Percentiles rank a stretch among this genome's conserved stretches.
phyloP scores from a whole-genome alignment of 2,888 invertebrate genomes.

The Asteroscopus sphinx region DNA sequence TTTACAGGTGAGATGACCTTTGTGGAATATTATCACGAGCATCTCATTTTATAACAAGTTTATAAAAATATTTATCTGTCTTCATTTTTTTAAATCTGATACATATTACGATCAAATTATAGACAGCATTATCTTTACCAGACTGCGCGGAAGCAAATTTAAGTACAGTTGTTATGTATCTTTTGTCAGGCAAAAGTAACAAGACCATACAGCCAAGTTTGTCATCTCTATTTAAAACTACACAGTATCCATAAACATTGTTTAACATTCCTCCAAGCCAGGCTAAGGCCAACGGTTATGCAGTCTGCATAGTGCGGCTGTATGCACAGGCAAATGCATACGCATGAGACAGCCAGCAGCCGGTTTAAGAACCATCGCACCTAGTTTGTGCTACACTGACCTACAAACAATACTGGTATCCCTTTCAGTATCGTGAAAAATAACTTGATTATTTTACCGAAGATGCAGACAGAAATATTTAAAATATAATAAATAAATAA shows the following conservation, averaged over 20 bases:
- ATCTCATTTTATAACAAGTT: not conserved
- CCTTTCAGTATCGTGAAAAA: conserved; percentile 14
- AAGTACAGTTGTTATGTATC: too few relatives aligned
- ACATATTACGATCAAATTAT: too few relatives aligned
- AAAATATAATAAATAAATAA: too few relatives aligned
- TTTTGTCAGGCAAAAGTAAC: not conserved
- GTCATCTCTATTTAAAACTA: not conserved
- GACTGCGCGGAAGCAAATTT: too few relatives aligned
- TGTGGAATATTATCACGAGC: not conserved
- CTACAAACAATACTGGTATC: conserved; percentile 47
- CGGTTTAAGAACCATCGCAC: conserved; percentile 48
- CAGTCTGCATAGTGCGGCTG: conserved; percentile 6
- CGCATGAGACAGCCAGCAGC: conserved; percentile 28
- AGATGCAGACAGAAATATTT: not conserved
- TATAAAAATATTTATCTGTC: too few relatives aligned
- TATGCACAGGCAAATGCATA: conserved; percentile 12
- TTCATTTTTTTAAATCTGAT: too few relatives aligned
- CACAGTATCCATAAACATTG: not conserved
- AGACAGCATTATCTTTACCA: too few relatives aligned
- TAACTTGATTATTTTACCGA: conserved; percentile 18
- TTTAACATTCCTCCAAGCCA: not conserved
- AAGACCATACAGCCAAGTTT: not conserved
- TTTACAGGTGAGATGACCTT: not conserved
- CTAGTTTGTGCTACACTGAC: conserved; percentile 48
- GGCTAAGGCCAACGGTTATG: not conserved